Percentiles rank a stretch among this genome's conserved stretches.
Evolutionary conservation across 2,888 invertebrate species (phyloP).

Genomic region (Zaprionus bogoriensis): DNA sequence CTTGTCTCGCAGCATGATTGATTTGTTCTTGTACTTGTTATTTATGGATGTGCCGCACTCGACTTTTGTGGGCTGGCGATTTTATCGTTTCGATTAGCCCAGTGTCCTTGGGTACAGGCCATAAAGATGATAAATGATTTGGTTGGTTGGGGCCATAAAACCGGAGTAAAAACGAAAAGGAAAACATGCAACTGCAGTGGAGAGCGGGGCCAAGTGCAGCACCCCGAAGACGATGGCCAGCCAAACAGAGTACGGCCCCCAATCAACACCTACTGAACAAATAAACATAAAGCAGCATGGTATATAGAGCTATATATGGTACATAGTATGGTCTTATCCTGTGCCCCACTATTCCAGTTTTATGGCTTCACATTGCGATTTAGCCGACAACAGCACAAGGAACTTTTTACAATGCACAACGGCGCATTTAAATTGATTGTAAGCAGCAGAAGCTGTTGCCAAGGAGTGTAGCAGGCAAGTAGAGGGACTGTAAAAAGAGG

Average conservation of each 20-base stretch:
- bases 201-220: slow-evolving; percentile 32
- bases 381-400: slow-evolving; percentile 48
- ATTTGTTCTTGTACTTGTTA: slow-evolving; percentile 51
- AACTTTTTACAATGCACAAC: slow-evolving; percentile 71
- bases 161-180: neutral
- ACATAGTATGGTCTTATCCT: slow-evolving; percentile 13
- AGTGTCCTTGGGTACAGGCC: slow-evolving; percentile 36
- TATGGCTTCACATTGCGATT: slow-evolving; percentile 67
- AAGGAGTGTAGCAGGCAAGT: neutral
- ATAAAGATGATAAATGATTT: slow-evolving; percentile 60
- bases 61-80: slow-evolving; percentile 30
- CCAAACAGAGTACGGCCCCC: slow-evolving; percentile 1
- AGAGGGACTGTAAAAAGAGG: slow-evolving; percentile 6
- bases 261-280: neutral
- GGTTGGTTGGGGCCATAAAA: slow-evolving; percentile 9
- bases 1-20: slow-evolving; percentile 51
- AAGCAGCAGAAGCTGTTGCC: slow-evolving; percentile 49
- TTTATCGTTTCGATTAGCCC: slow-evolving; percentile 62
- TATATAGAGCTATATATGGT: too few species aligned
- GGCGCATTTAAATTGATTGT: slow-evolving; percentile 76
- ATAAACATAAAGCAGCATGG: neutral
- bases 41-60: slow-evolving; percentile 38
- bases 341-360: slow-evolving; percentile 67
- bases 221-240: too few species aligned
- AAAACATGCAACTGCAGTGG: slow-evolving; percentile 59